These are phyloP conservation scores for Melangyna quadrimaculata DNA, from an alignment of 2,888 invertebrate species.

Conservation along the genomic window DNA sequence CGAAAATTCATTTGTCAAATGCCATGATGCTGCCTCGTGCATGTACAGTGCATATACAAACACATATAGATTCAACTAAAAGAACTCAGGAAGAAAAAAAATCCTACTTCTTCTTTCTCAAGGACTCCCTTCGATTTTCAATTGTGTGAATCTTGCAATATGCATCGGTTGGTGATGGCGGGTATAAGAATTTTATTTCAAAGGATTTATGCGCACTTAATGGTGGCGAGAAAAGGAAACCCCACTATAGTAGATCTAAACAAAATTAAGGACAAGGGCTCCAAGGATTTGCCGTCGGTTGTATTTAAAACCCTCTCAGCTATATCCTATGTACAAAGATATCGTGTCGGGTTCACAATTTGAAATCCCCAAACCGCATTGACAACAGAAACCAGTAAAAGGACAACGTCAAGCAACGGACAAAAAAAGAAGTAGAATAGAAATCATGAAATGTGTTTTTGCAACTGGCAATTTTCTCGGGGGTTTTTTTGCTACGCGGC, in stretches of 20 bases:
- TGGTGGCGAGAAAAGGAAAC: slow-evolving; percentile 26
- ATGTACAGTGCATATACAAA: not conserved
- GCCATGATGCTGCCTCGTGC: slow-evolving; percentile 27
- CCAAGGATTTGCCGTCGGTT: slow-evolving; percentile 30
- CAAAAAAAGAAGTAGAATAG: slow-evolving; percentile 16
- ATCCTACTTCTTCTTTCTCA: slow-evolving; percentile 22
- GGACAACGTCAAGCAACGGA: not conserved
- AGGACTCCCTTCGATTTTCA: slow-evolving; percentile 32
- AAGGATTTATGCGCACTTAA: slow-evolving; percentile 57
- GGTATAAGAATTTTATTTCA: slow-evolving; percentile 59
- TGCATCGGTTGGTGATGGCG: slow-evolving; percentile 36
- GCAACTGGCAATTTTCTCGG: slow-evolving; percentile 70
- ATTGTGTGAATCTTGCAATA: slow-evolving; percentile 65
- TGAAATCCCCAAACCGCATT: slow-evolving; percentile 43
- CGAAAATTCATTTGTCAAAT: slow-evolving; percentile 68
- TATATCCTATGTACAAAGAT: not conserved
- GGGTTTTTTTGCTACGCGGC: slow-evolving; percentile 51
- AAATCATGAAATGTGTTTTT: slow-evolving; percentile 67
- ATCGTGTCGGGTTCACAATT: slow-evolving; percentile 4
- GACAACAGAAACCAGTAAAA: slow-evolving; percentile 39
- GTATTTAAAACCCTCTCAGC: not conserved
- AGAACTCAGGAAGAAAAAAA: not conserved
- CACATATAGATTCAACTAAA: not conserved
- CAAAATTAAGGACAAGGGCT: slow-evolving; percentile 42
- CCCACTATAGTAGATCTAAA: slow-evolving; percentile 22